Percentiles rank a stretch among this genome's conserved stretches.
Evolutionary conservation across 2,888 invertebrate genomes (phyloP).

Genomic region (Pollenia amentaria): DNA sequence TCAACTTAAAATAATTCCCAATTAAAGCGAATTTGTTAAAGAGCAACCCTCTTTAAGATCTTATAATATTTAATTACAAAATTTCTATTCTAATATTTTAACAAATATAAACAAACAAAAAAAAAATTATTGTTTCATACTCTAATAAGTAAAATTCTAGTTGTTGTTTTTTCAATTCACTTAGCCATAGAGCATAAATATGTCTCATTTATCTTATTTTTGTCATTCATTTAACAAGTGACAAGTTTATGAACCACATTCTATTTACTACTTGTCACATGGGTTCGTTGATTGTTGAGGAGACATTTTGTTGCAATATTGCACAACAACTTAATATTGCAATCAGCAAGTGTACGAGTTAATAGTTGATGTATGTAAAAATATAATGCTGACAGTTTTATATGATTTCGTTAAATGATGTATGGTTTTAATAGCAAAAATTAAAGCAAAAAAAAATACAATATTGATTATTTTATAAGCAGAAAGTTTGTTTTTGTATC

Average conservation of each 20-base stretch:
- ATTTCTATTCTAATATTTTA: no score
- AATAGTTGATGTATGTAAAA: slow-evolving; percentile 54
- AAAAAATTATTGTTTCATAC: no score
- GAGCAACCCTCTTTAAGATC: no score
- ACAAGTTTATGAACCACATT: slow-evolving; percentile 60
- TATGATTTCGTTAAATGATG: slow-evolving; percentile 64
- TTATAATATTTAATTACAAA: no score
- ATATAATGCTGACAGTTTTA: slow-evolving; percentile 70
- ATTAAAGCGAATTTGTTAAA: no score
- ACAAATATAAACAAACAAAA: no score
- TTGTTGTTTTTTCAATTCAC: not conserved
- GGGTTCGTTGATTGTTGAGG: slow-evolving; percentile 39
- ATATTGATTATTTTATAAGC: slow-evolving; percentile 7
- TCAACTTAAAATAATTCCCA: no score
- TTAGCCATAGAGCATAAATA: slow-evolving; percentile 6
- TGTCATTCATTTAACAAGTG: slow-evolving; percentile 39
- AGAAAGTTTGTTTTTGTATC: slow-evolving; percentile 9
- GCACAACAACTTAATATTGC: slow-evolving; percentile 5
- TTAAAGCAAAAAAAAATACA: not conserved
- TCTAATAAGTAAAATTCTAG: no score
- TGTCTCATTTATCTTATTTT: slow-evolving; percentile 19
- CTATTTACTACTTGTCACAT: slow-evolving; percentile 64
- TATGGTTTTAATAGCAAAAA: slow-evolving; percentile 24
- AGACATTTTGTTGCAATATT: slow-evolving; percentile 40
- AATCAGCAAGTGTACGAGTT: slow-evolving; percentile 30